Conservation (phyloP, 2,113 vertebrate species). For the Lycocorax pyrrhopterus region DNA sequence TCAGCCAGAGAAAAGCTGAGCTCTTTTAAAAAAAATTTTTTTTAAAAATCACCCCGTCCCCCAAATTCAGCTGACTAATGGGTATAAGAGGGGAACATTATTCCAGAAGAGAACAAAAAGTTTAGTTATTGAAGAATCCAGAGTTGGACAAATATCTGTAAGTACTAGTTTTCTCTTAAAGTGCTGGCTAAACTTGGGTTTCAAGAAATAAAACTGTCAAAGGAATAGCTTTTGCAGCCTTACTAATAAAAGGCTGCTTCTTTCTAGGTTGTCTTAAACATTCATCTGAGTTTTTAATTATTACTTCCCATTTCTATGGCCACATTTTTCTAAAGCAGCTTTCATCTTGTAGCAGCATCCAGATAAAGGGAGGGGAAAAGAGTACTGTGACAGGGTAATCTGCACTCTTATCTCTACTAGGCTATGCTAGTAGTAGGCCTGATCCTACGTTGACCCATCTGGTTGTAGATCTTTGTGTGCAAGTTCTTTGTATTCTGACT, state of each 20-base stretch:
- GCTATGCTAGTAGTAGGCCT: background rate
- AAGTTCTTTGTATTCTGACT: background rate
- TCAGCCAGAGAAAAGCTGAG: background rate
- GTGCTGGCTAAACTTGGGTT: background rate
- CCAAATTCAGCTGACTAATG: background rate
- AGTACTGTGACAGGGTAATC: background rate
- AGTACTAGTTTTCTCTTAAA: background rate
- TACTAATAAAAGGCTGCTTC: background rate
- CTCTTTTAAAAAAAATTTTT: background rate
- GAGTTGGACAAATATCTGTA: background rate
- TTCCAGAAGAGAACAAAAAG: background rate
- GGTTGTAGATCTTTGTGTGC: background rate
- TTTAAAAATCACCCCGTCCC: fast-evolving
- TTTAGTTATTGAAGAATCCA: background rate
- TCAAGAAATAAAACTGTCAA: background rate
- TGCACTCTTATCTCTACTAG: background rate
- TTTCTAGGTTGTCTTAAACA: background rate
- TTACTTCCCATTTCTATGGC: background rate
- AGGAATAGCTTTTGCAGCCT: background rate
- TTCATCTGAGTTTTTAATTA: background rate
- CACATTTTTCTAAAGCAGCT: background rate
- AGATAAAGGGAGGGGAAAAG: background rate
- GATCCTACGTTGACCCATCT: background rate
- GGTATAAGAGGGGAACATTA: fast-evolving
- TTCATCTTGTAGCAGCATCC: background rate